Evolutionary conservation across 2,888 invertebrate genomes (phyloP), one percentile per base, ranked within the genome.

Genomic region (Drosophila nr. perissopoda): DNA sequence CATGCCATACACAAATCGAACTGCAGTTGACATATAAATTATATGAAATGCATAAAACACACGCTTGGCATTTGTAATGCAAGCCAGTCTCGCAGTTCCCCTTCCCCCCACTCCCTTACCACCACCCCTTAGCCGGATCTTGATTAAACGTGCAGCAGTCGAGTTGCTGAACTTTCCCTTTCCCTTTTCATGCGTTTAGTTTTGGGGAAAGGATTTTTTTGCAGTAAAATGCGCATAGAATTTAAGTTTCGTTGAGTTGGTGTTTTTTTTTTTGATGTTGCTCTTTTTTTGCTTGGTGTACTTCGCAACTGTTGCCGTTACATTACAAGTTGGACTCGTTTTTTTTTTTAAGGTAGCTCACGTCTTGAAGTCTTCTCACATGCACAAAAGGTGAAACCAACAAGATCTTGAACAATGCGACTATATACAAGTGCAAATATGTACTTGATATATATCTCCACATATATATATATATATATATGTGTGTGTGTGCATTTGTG

Each of bases 11-110:
- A 21, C 52, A 87, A 83, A 84, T 85, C 64, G 72, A 38, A 66
- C 52, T 78, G 74, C 88, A 84, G 88, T 79, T 85, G 88, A 85
- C 81, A 82, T 65, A 83, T 73, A 70, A 73, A 74, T 59, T 58
- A 54, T 48, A 73, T 76, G 54, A 59, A 62, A 54, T 72, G 76
- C 68, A 65, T 31, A 25, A 38, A 21, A 48, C 49, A 46, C 63
- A 65, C 34, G 84, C 70, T 57, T 76, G 70, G 83, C 87, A 87
- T 83, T 89, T 87, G 82, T 83, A 83, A 83, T 83, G 77, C 48
- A 56, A 56, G n/a, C 64, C 60, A 38, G 52, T 74, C 38, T 59
- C 38, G 29, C 21, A 13, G 51, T n/a, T 8, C 0, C 18, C 46
- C 25, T 0, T 5, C 29, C 18, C 36, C 38, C 25, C 13, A 25